phyloP scores from a whole-genome alignment of 2,797 vertebrate genomes.

The Clangula hyemalis region DNA sequence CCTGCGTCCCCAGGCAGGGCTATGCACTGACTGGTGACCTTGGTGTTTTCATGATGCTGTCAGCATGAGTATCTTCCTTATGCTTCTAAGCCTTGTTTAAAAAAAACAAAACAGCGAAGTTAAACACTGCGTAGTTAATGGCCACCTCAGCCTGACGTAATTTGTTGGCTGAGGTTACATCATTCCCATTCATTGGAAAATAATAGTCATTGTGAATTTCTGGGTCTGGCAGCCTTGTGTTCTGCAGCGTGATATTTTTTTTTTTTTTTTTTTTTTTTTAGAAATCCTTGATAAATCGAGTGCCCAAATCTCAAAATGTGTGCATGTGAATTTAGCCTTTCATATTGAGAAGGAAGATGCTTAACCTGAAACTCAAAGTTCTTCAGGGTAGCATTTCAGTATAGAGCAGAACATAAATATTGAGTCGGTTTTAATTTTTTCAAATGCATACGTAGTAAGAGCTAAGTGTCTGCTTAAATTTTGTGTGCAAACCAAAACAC shows the following conservation, averaged over 20 bases:
- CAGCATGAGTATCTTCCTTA: neutral
- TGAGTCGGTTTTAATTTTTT: neutral
- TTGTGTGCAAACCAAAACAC: neutral
- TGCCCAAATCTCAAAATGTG: neutral
- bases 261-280: neutral
- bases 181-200: neutral
- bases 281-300: neutral
- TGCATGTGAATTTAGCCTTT: constrained; percentile 7
- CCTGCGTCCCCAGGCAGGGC: neutral
- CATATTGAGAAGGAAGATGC: neutral
- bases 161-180: constrained; percentile 5
- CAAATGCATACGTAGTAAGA: neutral
- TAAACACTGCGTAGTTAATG: neutral
- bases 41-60: neutral
- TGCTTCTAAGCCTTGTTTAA: neutral
- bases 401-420: neutral
- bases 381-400: neutral
- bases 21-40: neutral
- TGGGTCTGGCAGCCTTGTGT: constrained; percentile 5
- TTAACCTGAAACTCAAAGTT: neutral
- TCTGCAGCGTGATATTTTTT: neutral
- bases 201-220: neutral
- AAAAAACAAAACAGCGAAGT: neutral
- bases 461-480: neutral
- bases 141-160: neutral